phyloP scores from a whole-genome alignment of 35 echinoderm and acorn worm genomes.

The Ophioderma brevispina region DNA sequence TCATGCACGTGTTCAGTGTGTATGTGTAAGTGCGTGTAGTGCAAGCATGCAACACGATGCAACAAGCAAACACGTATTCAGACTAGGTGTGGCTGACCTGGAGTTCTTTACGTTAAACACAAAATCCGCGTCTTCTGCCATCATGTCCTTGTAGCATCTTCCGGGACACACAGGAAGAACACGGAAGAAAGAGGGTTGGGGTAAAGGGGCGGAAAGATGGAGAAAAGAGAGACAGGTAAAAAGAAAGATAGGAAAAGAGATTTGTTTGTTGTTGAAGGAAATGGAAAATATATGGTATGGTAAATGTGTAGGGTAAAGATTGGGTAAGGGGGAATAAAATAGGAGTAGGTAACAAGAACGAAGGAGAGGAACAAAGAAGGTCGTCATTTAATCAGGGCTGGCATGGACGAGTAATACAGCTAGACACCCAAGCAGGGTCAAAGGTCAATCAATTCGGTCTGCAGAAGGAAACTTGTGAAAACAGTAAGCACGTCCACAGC shows the following conservation, averaged over 20 bases:
- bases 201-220: slow-evolving; percentile 13
- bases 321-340: not conserved
- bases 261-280: no score
- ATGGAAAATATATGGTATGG: not conserved
- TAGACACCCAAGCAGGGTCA: not conserved
- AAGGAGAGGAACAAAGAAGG: not conserved
- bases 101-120: slow-evolving; percentile 78
- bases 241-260: not conserved
- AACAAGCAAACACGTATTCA: slow-evolving; percentile 7
- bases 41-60: not conserved
- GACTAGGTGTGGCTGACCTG: slow-evolving; percentile 71
- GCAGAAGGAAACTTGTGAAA: not conserved
- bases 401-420: not conserved
- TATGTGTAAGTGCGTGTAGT: not conserved
- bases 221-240: not conserved
- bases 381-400: not conserved
- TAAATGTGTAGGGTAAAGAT: not conserved
- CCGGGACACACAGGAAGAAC: not conserved
- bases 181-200: not conserved
- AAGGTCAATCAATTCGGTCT: not conserved
- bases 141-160: slow-evolving; percentile 79
- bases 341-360: not conserved
- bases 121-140: slow-evolving; percentile 49
- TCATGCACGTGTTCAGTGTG: not conserved
- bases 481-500: not conserved